A percentile compares a stretch with the other conserved stretches of the same genome.
phyloP scores from a whole-genome alignment of 2,113 vertebrate genomes.

The Eulemur macaco region DNA sequence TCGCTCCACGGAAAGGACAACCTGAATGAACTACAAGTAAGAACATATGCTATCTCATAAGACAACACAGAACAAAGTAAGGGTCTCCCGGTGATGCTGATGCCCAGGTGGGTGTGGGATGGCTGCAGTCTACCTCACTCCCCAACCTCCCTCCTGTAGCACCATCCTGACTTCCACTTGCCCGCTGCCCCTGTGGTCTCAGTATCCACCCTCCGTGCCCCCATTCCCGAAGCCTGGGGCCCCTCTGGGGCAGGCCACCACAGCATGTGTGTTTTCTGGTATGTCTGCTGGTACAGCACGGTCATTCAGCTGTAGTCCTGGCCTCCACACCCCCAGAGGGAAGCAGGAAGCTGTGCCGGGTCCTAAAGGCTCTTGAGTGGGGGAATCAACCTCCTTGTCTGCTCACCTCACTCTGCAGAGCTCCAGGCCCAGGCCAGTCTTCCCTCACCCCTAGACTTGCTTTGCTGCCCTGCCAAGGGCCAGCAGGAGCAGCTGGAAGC shows the following conservation, averaged over 20 bases:
- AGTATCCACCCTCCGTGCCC: background rate
- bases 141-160: background rate
- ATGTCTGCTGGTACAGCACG: no score
- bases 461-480: no score
- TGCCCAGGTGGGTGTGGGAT: background rate
- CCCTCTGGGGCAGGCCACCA: background rate
- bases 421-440: background rate
- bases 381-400: background rate
- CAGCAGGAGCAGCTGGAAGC: background rate
- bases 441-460: background rate
- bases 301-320: background rate
- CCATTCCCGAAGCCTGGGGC: background rate
- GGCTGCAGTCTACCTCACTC: accelerated
- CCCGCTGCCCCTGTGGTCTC: background rate
- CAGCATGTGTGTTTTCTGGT: background rate
- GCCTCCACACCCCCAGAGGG: background rate
- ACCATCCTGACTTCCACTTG: no score
- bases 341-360: background rate
- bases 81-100: background rate
- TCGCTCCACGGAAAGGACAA: background rate
- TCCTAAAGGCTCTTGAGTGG: background rate
- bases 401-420: background rate
- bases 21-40: background rate
- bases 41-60: background rate
- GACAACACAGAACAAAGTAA: background rate